phyloP scores from a whole-genome alignment of 2,113 vertebrate species.

The Syngnathus typhle region DNA sequence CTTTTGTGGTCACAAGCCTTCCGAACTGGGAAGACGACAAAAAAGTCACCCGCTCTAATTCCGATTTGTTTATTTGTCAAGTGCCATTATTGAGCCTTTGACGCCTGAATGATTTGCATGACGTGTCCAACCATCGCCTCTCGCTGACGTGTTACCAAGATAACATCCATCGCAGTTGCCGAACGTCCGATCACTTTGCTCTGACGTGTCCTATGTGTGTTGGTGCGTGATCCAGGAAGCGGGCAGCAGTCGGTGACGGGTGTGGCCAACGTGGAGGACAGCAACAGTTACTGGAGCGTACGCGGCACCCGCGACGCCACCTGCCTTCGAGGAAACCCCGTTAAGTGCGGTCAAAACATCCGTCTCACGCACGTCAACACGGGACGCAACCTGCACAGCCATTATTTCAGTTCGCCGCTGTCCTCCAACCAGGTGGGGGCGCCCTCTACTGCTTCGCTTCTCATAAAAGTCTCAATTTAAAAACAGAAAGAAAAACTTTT shows the following conservation, averaged over 20 bases:
- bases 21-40: neutral
- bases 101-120: neutral
- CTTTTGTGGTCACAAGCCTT: neutral
- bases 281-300: constrained; percentile 92
- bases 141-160: no score
- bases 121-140: neutral
- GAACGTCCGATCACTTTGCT: neutral
- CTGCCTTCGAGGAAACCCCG: constrained; percentile 80
- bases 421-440: constrained; percentile 88
- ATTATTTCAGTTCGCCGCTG: constrained; percentile 88
- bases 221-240: constrained; percentile 72
- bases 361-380: constrained; percentile 92
- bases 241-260: constrained; percentile 97
- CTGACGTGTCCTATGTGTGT: constrained; percentile 11
- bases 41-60: neutral
- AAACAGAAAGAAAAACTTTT: no score
- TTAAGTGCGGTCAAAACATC: constrained; percentile 86
- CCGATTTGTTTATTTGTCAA: neutral
- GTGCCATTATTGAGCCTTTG: neutral
- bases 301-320: constrained; percentile 74
- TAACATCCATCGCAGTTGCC: neutral
- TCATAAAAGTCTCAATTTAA: no score
- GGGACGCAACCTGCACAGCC: constrained; percentile 93
- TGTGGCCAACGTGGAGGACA: constrained; percentile 83
- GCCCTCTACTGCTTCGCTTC: neutral